Base-by-base conservation (phyloP, 2,888 invertebrate genomes). In the Cacoxenus indagator region DNA sequence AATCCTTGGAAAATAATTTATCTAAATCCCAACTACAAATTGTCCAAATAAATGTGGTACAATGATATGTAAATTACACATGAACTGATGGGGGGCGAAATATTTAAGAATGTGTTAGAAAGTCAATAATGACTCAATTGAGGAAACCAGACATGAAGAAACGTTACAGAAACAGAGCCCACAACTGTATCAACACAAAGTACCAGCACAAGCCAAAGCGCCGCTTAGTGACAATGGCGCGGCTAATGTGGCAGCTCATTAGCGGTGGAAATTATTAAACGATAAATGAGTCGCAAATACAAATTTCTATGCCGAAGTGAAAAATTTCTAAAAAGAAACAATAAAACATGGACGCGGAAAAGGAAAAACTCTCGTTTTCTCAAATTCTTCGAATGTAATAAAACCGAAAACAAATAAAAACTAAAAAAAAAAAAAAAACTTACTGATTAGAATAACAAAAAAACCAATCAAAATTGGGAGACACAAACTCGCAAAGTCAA, bases 401-500 rank as follows among this genome's bases (percentile, higher is more conserved):
- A 17, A 17, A 51, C 22, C 22, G n/a, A 43, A 43, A 43, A 43
- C n/a, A 43, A 26, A 57, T 22, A 26, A 27, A 57, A 57, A 14
- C 3, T n/a, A 3, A 43, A 43, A 51, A n/a, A n/a, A n/a, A n/a
- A n/a, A n/a, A n/a, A n/a, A n/a, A 48, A 48, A 48, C 4, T 48
- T 75, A 76, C 70, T 73, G 77, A 80, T 80, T 79, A 83, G 78
- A 83, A 77, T 79, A 83, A 81, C 76, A 83, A 83, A 82, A 75
- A 65, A 22, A 72, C 70, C 48, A 82, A 82, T 80, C 70, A 76
- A 78, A 75, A 73, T 73, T 66, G 62, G 67, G 51, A 67, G 61
- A 43, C 22, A n/a, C 26, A 46, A 67, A 11, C n/a, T 37, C 45
- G 1, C 19, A 9, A 22, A 61, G 26, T 80, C 75, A 78, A 81